Base-by-base conservation (phyloP, 2,113 vertebrate genomes). In the Periophthalmus modestus region DNA sequence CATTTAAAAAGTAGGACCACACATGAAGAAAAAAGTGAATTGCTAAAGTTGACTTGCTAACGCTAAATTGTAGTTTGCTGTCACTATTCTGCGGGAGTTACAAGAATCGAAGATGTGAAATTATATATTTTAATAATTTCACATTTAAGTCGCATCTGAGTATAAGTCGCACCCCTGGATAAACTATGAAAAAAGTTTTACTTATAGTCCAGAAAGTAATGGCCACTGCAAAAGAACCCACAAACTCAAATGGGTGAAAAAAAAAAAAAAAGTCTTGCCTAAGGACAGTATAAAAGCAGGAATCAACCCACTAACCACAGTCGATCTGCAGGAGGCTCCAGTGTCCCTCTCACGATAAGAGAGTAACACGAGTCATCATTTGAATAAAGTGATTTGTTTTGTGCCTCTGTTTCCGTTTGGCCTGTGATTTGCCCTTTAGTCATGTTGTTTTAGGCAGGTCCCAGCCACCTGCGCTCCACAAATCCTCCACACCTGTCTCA, bases 401-500 rank as follows among this genome's bases (percentile, higher is more conserved):
- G 10, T 13, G 10, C 10, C 3, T 36, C 62, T 65, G 34, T 65
- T 65, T 65, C 62, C 18, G 62, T 65, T 65, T 39, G 62, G 34
- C 62, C 18, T n/a, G 62, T 39, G 34, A 65, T 65, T 43, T 65
- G 62, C 34, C 62, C 62, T 39, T 65, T 39, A 39, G 62, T 39
- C 34, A 43, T 65, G 62, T 65, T 21, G 19, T 65, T 67, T 48
- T 67, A 23, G 57, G 39, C n/a, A 0, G 15, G 66, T 24, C 66
- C 39, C 46, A 48, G 39, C 66, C 39, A 67, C 21, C 39, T 48
- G 21, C 43, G 46, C 66, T 65, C 62, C 62, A 39, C 19, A 65
- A 65, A 65, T 65, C 43, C 18, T 43, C 62, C 62, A 65, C 62
- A 65, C 62, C 62, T 67, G 66, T 67, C 46, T 46, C 66, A 47